Conservation (phyloP, 2,888 invertebrate genomes). For the Hypomecis punctinalis region DNA sequence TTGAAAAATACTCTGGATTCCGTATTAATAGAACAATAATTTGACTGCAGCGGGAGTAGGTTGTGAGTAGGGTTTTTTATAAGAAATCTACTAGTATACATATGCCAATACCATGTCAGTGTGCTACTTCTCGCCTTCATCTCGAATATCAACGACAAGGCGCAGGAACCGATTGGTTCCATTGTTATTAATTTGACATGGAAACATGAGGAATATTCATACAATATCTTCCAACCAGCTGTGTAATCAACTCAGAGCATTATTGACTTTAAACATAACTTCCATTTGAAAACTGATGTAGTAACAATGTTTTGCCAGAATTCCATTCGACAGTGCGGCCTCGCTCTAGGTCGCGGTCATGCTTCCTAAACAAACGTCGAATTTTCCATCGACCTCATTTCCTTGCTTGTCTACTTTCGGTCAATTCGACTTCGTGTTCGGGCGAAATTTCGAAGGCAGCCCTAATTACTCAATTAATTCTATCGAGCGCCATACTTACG, state of each 20-base stretch:
- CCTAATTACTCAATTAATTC: slow-evolving; percentile 70
- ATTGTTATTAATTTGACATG: slow-evolving; percentile 1
- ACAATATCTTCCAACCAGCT: slow-evolving; percentile 4
- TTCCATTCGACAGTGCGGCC: slow-evolving; percentile 33
- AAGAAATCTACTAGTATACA: too few relatives aligned
- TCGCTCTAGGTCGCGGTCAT: slow-evolving; percentile 30
- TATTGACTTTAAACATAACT: slow-evolving; percentile 6
- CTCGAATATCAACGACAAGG: neutral
- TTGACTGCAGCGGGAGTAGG: too few relatives aligned
- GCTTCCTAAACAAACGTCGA: slow-evolving; percentile 39
- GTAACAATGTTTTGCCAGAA: slow-evolving; percentile 8
- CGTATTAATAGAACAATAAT: too few relatives aligned
- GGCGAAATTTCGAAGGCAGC: slow-evolving; percentile 56
- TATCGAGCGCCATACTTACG: slow-evolving; percentile 47
- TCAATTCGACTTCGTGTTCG: slow-evolving; percentile 34
- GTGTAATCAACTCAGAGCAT: slow-evolving; percentile 7
- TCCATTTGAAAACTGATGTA: slow-evolving; percentile 11
- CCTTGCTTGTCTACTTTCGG: slow-evolving; percentile 49
- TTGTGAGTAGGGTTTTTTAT: too few relatives aligned
- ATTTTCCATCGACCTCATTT: slow-evolving; percentile 48
- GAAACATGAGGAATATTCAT: neutral
- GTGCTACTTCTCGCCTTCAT: too few relatives aligned
- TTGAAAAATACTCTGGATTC: too few relatives aligned
- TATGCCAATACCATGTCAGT: too few relatives aligned
- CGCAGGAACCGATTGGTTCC: neutral